Evolutionary conservation across 2,113 vertebrate genomes (phyloP).

Genomic region (Tenebrosternarchus preto): DNA sequence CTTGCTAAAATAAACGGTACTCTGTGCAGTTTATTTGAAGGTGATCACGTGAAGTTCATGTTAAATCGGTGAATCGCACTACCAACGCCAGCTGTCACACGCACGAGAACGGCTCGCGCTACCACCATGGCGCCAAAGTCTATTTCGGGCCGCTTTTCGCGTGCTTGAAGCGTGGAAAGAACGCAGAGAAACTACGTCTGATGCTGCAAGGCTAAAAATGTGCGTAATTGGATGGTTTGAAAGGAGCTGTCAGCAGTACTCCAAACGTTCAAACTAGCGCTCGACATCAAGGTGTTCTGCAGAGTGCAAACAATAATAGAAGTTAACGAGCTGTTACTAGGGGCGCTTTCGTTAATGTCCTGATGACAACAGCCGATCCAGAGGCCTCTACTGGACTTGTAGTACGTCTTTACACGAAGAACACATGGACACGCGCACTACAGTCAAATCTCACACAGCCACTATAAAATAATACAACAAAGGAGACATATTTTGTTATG

Average conservation of each 20-base stretch:
- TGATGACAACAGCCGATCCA: not conserved
- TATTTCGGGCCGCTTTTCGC: conserved; percentile 56
- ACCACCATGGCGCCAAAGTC: conserved; percentile 47
- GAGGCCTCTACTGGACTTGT: too few relatives aligned
- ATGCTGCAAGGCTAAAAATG: conserved; percentile 33
- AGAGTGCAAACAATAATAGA: not conserved
- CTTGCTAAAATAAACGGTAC: conserved; percentile 13
- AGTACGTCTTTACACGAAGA: too few relatives aligned
- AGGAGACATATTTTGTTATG: too few relatives aligned
- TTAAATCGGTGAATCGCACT: conserved; percentile 49
- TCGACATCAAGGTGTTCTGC: not conserved
- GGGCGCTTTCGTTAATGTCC: not conserved
- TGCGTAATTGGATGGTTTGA: conserved; percentile 48
- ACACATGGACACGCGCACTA: too few relatives aligned
- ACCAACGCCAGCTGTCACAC: conserved; percentile 47
- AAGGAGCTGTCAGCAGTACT: conserved; percentile 26
- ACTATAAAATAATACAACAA: too few relatives aligned
- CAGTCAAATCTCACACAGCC: too few relatives aligned
- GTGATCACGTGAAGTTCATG: conserved; percentile 42
- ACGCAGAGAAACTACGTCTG: conserved; percentile 32
- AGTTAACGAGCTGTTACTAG: not conserved
- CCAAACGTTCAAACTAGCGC: conserved; percentile 23
- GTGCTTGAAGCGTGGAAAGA: conserved; percentile 45
- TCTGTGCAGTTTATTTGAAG: conserved; percentile 54
- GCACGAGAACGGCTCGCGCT: conserved; percentile 53